Percentiles rank a stretch among this genome's conserved stretches.
These are phyloP conservation scores for Ciconia boyciana DNA, from an alignment of 2,113 vertebrate genomes.

Conservation along the genomic window DNA sequence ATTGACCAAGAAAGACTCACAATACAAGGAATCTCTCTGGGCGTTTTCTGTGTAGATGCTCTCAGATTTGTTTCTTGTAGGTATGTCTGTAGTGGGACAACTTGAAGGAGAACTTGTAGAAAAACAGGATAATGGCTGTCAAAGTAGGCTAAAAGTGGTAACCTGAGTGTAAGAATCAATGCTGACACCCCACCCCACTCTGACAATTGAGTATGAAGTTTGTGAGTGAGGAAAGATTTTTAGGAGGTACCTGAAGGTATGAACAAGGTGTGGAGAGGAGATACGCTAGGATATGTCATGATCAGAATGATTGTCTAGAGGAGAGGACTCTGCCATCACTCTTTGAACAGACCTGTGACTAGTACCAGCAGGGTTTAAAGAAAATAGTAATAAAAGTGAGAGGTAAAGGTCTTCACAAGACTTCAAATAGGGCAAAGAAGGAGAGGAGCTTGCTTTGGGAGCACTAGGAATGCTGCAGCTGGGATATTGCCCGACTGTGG, in stretches of 20 bases:
- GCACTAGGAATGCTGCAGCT: accelerated
- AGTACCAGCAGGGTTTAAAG: background rate
- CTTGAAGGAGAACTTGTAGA: background rate
- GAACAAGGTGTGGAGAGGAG: background rate
- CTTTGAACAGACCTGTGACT: background rate
- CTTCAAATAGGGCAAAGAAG: background rate
- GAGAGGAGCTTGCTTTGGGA: background rate
- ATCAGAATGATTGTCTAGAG: background rate
- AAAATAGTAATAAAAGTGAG: background rate
- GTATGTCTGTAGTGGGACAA: background rate
- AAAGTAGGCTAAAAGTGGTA: background rate
- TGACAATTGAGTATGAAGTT: background rate
- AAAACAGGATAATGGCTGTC: background rate
- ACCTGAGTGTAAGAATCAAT: background rate
- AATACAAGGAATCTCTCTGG: accelerated
- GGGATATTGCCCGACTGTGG: background rate
- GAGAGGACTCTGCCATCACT: background rate
- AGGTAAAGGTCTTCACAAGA: background rate
- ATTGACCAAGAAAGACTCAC: background rate
- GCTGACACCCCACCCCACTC: background rate
- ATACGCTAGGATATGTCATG: background rate
- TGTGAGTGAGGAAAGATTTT: background rate
- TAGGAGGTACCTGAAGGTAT: background rate
- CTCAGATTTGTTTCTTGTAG: background rate
- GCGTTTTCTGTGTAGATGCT: background rate